Percentiles rank a stretch among this genome's conserved stretches.
phyloP scores from a whole-genome alignment of 2,888 invertebrate species.

The Epistrophe grossulariae region DNA sequence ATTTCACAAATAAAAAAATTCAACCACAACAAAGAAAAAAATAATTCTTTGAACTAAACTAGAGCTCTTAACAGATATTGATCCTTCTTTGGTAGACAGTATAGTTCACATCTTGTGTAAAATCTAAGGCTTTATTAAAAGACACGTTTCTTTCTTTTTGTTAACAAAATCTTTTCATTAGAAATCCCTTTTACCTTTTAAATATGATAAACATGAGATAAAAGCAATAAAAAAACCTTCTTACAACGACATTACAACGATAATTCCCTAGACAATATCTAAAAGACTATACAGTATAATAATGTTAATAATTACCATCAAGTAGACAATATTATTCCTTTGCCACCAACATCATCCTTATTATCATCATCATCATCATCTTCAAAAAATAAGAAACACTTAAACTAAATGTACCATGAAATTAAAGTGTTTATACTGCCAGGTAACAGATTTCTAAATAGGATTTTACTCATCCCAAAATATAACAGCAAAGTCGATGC shows the following conservation, averaged over 20 bases:
- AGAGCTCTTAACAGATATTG: background rate
- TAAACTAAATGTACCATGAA: conserved; percentile 80
- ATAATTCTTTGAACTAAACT: background rate
- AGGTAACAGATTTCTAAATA: conserved; percentile 72
- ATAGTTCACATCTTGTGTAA: background rate
- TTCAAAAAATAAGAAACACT: conserved; percentile 48
- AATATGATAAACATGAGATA: conserved; percentile 24
- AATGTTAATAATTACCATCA: conserved; percentile 62
- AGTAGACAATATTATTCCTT: conserved; percentile 60
- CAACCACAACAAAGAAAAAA: too few species aligned
- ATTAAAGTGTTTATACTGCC: conserved; percentile 79
- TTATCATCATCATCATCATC: background rate
- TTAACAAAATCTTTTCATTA: background rate
- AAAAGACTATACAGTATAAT: conserved; percentile 21
- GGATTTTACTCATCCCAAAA: conserved; percentile 13
- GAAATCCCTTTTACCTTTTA: background rate
- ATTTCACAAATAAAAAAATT: too few species aligned
- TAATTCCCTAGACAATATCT: conserved; percentile 40
- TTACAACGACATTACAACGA: conserved; percentile 50
- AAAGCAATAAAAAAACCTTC: conserved; percentile 22
- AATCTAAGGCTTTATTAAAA: background rate
- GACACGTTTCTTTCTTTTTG: background rate
- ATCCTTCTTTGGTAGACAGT: background rate
- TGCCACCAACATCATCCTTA: conserved; percentile 21
- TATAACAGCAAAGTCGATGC: background rate